Evolutionary conservation across 2,888 invertebrate species (phyloP).

Genomic region (Macropis europaea): DNA sequence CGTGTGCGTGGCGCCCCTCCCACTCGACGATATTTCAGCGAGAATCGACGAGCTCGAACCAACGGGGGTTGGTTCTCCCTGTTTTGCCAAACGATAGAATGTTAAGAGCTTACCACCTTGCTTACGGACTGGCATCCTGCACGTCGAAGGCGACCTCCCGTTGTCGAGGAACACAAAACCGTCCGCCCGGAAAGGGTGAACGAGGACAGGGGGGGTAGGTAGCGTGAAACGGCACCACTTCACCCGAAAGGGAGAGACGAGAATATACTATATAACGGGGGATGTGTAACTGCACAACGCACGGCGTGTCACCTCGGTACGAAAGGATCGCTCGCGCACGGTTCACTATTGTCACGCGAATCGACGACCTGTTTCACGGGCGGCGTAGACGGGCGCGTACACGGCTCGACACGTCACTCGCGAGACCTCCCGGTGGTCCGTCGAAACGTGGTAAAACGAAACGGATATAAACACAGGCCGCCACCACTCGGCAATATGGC

Average conservation of each 20-base stretch:
- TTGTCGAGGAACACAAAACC: slow-evolving; percentile 1
- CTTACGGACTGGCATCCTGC: slow-evolving; percentile 87
- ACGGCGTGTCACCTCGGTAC: slow-evolving; percentile 45
- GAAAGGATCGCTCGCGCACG: slow-evolving; percentile 46
- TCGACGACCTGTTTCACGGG: slow-evolving; percentile 50
- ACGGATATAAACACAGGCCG: slow-evolving; percentile 71
- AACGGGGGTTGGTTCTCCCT: slow-evolving; percentile 15
- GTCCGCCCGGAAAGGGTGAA: slow-evolving; percentile 16
- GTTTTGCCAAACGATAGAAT: slow-evolving; percentile 24
- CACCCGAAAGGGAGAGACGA: slow-evolving; percentile 23
- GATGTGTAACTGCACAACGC: slow-evolving; percentile 14
- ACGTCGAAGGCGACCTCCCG: slow-evolving; percentile 27
- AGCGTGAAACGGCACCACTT: slow-evolving; percentile 28
- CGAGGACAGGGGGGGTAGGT: slow-evolving; percentile 6
- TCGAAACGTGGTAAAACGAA: slow-evolving; percentile 62
- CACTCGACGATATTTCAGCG: slow-evolving; percentile 36
- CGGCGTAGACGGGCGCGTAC: slow-evolving; percentile 50
- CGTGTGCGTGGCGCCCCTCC: slow-evolving; percentile 45
- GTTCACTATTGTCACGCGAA: slow-evolving; percentile 51
- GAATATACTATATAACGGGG: neutral
- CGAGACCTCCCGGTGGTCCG: slow-evolving; percentile 58
- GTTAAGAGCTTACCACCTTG: slow-evolving; percentile 83
- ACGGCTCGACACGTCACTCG: slow-evolving; percentile 55
- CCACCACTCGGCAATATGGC: slow-evolving; percentile 74
- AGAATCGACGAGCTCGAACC: slow-evolving; percentile 12